phyloP scores from a whole-genome alignment of 2,888 invertebrate species.

The Cetonia aurata region DNA sequence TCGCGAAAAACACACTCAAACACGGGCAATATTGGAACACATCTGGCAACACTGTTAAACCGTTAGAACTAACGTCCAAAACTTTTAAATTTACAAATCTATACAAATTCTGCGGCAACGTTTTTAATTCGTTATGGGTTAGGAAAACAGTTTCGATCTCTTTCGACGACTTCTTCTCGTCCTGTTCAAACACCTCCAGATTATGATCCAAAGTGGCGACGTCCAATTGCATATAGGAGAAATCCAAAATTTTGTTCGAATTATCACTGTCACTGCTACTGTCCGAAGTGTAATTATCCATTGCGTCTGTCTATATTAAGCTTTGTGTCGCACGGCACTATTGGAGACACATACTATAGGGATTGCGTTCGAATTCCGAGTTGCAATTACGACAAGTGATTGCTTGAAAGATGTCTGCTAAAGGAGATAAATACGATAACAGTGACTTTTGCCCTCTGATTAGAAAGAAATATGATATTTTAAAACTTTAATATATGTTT shows the following conservation, averaged over 20 bases:
- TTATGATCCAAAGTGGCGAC: constrained; percentile 73
- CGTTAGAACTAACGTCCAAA: constrained; percentile 91
- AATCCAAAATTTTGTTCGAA: constrained; percentile 76
- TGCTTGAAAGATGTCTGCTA: constrained; percentile 10
- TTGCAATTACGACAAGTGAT: background rate
- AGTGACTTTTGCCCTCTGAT: constrained; percentile 21
- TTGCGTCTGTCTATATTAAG: constrained; percentile 56
- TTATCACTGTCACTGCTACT: constrained; percentile 82
- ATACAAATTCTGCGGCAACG: constrained; percentile 74
- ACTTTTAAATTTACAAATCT: constrained; percentile 81
- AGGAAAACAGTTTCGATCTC: constrained; percentile 82
- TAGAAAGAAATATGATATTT: constrained; percentile 4
- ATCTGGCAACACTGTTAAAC: constrained; percentile 81
- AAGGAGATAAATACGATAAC: constrained; percentile 29
- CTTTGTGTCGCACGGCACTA: background rate
- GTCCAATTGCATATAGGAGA: constrained; percentile 74
- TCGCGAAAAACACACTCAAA: constrained; percentile 84
- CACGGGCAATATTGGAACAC: constrained; percentile 78
- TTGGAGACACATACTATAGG: background rate
- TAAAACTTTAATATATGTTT: background rate
- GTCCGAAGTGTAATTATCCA: constrained; percentile 88
- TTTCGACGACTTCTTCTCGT: constrained; percentile 71
- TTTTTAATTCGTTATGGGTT: constrained; percentile 86
- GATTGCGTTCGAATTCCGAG: background rate
- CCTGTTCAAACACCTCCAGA: constrained; percentile 71